Conservation (phyloP, 2,797 vertebrate species). For the Girardinus metallicus region DNA sequence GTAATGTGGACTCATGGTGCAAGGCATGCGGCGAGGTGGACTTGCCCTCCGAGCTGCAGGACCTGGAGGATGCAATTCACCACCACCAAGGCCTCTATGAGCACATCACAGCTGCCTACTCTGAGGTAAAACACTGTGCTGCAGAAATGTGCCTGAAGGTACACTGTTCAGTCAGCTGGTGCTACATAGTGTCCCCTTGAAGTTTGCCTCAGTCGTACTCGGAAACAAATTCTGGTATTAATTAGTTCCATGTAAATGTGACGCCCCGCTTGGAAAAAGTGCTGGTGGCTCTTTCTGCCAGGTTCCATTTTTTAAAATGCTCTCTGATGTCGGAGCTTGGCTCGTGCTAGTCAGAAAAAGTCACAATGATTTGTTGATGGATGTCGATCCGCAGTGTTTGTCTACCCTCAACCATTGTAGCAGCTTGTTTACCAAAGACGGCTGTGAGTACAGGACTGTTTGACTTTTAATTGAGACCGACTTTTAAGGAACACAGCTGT, state of each 20-base stretch:
- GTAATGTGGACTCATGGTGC: slow-evolving; percentile 97
- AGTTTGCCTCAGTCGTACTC: background rate
- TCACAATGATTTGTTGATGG: background rate
- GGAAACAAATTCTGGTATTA: background rate
- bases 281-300: background rate
- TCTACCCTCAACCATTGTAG: background rate
- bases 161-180: background rate
- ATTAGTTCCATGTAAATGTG: background rate
- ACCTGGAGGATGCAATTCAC: slow-evolving; percentile 97
- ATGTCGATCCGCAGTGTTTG: background rate
- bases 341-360: background rate
- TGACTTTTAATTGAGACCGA: background rate
- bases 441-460: background rate
- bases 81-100: slow-evolving; percentile 98
- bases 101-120: slow-evolving; percentile 95
- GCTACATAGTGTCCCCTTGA: background rate
- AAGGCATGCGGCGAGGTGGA: slow-evolving; percentile 98
- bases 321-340: background rate
- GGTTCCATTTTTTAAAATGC: background rate
- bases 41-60: slow-evolving; percentile 95
- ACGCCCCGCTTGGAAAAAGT: background rate
- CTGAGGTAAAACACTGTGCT: slow-evolving; percentile 80
- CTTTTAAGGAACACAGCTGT: background rate
- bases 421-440: background rate
- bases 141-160: background rate